These are phyloP conservation scores for Drosophila pseudotalamancana DNA, from an alignment of 2,888 invertebrate species.

Conservation along the genomic window DNA sequence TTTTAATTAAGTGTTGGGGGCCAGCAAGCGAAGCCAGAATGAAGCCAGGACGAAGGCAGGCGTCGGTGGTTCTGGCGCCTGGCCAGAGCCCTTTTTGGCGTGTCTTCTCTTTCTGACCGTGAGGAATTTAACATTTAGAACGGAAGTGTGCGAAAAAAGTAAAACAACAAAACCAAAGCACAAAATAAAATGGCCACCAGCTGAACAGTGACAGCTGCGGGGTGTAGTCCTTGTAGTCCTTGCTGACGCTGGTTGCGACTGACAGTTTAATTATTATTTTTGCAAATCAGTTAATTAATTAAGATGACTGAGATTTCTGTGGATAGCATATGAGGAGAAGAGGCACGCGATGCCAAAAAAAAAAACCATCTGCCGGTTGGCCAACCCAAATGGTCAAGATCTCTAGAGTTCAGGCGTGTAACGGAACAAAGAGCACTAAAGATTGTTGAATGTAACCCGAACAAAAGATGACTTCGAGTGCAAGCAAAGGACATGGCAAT, in stretches of 20 bases:
- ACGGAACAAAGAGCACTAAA: background rate
- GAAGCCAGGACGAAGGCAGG: constrained; percentile 13
- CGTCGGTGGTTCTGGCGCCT: constrained; percentile 43
- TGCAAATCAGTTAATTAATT: constrained; percentile 69
- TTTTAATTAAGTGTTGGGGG: constrained; percentile 76
- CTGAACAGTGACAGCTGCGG: constrained; percentile 49
- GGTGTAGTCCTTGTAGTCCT: constrained; percentile 8
- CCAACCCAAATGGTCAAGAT: constrained; percentile 3
- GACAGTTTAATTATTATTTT: constrained; percentile 75
- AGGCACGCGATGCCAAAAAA: constrained; percentile 17
- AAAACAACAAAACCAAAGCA: constrained; percentile 14
- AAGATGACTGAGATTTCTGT: constrained; percentile 48
- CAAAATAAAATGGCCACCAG: constrained; percentile 20
- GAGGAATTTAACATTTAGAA: constrained; percentile 60
- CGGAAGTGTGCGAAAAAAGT: constrained; percentile 43
- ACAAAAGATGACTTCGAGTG: background rate
- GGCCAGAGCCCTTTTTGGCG: constrained; percentile 48
- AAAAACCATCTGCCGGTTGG: background rate
- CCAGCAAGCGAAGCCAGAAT: constrained; percentile 44
- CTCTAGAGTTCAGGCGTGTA: background rate
- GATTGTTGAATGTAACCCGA: background rate
- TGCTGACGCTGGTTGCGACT: constrained; percentile 49
- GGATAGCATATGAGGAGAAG: constrained; percentile 1
- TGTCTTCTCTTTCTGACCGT: constrained; percentile 49
- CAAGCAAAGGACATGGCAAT: constrained; percentile 15